Conservation (phyloP, 2,113 vertebrate genomes). For the Salvelinus fontinalis region DNA sequence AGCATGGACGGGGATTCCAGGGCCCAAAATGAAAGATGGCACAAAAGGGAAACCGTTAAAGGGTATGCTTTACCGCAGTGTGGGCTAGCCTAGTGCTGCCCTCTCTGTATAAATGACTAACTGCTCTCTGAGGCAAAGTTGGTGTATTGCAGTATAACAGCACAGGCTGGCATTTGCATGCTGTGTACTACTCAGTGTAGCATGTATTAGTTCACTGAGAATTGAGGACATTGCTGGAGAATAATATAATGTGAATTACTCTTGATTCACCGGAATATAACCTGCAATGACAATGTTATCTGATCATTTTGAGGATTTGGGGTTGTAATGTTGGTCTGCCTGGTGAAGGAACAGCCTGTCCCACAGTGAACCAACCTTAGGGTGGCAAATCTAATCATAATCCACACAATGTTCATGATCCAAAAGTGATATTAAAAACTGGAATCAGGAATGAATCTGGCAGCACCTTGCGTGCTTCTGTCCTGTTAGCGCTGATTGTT, state of each 20-base stretch:
- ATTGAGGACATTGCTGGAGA: neutral
- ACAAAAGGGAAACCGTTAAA: slow-evolving; percentile 37
- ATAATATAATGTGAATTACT: neutral
- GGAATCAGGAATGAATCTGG: slow-evolving; percentile 74
- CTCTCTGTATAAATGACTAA: slow-evolving; percentile 51
- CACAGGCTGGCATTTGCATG: neutral
- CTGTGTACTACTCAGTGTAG: neutral
- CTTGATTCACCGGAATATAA: neutral
- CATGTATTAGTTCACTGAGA: neutral
- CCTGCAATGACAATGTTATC: neutral
- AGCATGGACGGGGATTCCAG: slow-evolving; percentile 44
- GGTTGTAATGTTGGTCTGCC: slow-evolving; percentile 32
- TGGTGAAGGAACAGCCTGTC: slow-evolving; percentile 61
- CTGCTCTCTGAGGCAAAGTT: slow-evolving; percentile 27
- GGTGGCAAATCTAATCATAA: slow-evolving; percentile 70
- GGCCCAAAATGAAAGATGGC: slow-evolving; percentile 55
- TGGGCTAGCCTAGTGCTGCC: neutral
- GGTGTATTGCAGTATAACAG: neutral
- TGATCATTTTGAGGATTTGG: neutral
- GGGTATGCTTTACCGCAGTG: slow-evolving; percentile 46
- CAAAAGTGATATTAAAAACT: slow-evolving; percentile 71
- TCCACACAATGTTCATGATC: slow-evolving; percentile 72
- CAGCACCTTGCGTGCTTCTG: slow-evolving; percentile 62
- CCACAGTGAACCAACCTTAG: slow-evolving; percentile 50
- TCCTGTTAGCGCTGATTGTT: slow-evolving; percentile 52